Percentiles rank a stretch among this genome's conserved stretches.
Evolutionary conservation across 2,113 vertebrate species (phyloP).

Genomic region (Cephalopholis sonnerati): DNA sequence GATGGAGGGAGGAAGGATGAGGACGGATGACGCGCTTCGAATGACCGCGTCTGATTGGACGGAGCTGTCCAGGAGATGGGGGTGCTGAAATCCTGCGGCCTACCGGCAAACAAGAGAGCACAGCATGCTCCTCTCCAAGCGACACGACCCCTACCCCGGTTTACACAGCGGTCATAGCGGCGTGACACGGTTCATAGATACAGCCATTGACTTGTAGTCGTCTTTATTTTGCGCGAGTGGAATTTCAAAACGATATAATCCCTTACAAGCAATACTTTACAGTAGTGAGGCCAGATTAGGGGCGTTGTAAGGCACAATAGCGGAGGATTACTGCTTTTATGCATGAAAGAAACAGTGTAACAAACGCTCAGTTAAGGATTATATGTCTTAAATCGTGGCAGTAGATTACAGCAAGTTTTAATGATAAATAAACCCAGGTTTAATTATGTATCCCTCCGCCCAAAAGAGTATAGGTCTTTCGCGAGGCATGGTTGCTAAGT

Average conservation of each 20-base stretch:
- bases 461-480: background rate
- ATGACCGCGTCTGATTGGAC: conserved; percentile 70
- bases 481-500: conserved; percentile 11
- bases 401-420: background rate
- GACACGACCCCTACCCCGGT: conserved; percentile 33
- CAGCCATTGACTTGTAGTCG: conserved; percentile 6
- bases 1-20: conserved; percentile 65
- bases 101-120: conserved; percentile 57
- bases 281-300: conserved; percentile 1
- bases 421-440: background rate
- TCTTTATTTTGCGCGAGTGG: background rate
- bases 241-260: background rate
- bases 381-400: background rate
- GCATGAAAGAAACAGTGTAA: background rate
- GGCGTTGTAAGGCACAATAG: background rate
- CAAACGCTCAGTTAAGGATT: background rate
- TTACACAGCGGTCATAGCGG: background rate
- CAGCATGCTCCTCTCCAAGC: conserved; percentile 21
- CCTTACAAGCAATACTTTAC: background rate
- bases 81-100: conserved; percentile 83
- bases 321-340: background rate
- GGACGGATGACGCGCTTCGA: conserved; percentile 62
- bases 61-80: conserved; percentile 82
- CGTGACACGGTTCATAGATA: background rate
- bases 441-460: background rate